Base-by-base conservation (phyloP, 1,140 invertebrate species). In the Odontomachus brunneus region DNA sequence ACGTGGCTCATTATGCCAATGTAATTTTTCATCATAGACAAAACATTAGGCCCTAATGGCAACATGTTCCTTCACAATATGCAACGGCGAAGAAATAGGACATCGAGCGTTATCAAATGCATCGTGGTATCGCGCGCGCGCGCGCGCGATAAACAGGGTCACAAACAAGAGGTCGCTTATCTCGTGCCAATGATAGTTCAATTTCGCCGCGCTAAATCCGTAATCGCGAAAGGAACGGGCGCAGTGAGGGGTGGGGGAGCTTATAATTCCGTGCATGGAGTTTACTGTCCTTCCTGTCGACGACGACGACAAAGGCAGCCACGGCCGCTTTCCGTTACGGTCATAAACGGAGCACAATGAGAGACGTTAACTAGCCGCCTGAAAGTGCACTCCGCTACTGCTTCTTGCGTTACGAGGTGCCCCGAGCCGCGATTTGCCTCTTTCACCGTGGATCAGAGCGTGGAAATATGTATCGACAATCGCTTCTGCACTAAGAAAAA, bases 281-380 rank as follows among this genome's bases (percentile, higher is more conserved):
- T 84, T 87, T 82, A 71, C 38, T 71, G 81, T 84, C 73, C 55
- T 80, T 78, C 73, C 59, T 69, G 19, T 5, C 60, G n/a, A 73
- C 78, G 38, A 12, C 60, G n/a, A 51, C 55, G 59, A 84, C 71
- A 87, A 78, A 84, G 38, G 65, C 65, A 57, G 22, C 22, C 60
- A 66, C 73, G 44, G 9, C 38, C 72, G 81, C 78, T 85, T 88
- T 72, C 26, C 73, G 83, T 88, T 82, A 88, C 86, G 86, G 76
- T 88, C 72, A 59, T 85, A 85, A 85, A 88, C 83, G 72, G 44
- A 38, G 24, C 53, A 88, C 83, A 85, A 85, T 85, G 74, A 88
- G 73, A 81, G 62, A 73, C n/a, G 49, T 81, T 88, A 88, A 88
- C 62, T 63, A 75, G 55, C 29, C 62, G 57, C 9, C 22, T 80